Conservation (phyloP, 1,140 invertebrate species). For the Drosophila eugracilis region DNA sequence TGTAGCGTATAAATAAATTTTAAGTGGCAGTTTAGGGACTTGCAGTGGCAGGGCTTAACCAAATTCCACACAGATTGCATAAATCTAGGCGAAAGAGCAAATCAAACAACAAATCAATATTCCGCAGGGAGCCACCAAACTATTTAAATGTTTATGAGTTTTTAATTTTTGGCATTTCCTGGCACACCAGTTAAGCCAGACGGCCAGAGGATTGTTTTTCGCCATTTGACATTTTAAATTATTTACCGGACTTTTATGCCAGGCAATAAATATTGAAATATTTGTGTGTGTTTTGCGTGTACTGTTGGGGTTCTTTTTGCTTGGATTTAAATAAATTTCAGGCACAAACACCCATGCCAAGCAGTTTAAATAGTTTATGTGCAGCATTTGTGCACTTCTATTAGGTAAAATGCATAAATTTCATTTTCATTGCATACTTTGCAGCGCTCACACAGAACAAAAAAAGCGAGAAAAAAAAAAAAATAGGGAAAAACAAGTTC, state of each 20-base stretch:
- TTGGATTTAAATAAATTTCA: conserved; percentile 54
- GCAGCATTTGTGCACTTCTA: conserved; percentile 50
- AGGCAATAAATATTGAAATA: conserved; percentile 56
- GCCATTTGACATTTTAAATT: conserved; percentile 56
- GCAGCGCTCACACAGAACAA: conserved; percentile 20
- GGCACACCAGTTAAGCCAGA: conserved; percentile 17
- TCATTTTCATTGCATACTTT: conserved; percentile 62
- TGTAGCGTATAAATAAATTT: conserved; percentile 61
- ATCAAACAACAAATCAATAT: conserved; percentile 46
- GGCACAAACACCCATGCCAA: conserved; percentile 15
- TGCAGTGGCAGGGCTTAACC: conserved; percentile 8
- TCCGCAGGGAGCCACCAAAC: conserved; percentile 37
- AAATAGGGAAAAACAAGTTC: conserved; percentile 42
- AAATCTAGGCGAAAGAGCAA: conserved; percentile 21
- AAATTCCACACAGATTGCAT: conserved; percentile 39
- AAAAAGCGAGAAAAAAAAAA: conserved; percentile 15
- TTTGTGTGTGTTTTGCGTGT: conserved; percentile 37
- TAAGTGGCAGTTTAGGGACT: conserved; percentile 45
- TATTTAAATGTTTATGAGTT: conserved; percentile 33
- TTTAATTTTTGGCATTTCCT: conserved; percentile 35
- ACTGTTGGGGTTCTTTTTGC: conserved; percentile 17
- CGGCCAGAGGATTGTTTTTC: conserved; percentile 38
- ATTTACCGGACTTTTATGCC: conserved; percentile 31
- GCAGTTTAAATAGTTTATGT: conserved; percentile 58
- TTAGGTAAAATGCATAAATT: conserved; percentile 76